Base-by-base conservation (phyloP, 2,888 invertebrate species). In the Melangyna quadrimaculata region DNA sequence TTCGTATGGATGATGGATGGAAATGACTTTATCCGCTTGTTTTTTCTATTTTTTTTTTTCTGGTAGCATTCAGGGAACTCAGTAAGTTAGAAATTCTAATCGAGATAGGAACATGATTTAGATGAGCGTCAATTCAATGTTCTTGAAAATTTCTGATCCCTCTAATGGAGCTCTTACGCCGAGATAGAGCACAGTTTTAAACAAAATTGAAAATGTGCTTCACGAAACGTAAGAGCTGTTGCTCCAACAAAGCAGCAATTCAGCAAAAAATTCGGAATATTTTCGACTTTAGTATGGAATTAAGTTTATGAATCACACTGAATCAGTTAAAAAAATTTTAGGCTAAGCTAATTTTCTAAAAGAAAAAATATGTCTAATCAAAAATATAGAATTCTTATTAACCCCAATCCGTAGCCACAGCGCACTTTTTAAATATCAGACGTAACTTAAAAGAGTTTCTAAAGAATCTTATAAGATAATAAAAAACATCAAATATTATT, bases 81-180 rank as follows among this genome's bases (percentile, higher is more conserved):
- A 57, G 71, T 67, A 24, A 51, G 67, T 35, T 77, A 63, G 72
- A 81, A 77, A 51, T 27, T 63, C 67, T 77, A 81, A 81, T 86
- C 81, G 86, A 43, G 86, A 86, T 86, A 73, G 78, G 73, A 81
- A 73, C 81, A 86, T 78, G 77, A 81, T 86, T 81, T 86, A 86
- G 77, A 77, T 77, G 81, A 40, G 24, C 69, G 35, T 70, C 63
- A 70, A 63, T 43, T 70, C 70, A 73, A 73, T 78, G 81, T 59
- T 29, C 10, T 77, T 73, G 69, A 73, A 67, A 80, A 77, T 61
- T 70, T 81, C 71, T 59, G 10, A 27, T 22, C 5, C 8, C 37
- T 57, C 37, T 57, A 57, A 61, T 61, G 22, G 61, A 10, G 32
- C n/a, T 27, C 27, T 17, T n/a, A 51, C 24, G 10, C 4, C 12